Conservation (phyloP, 2,113 vertebrate species). For the Tympanuchus pallidicinctus region DNA sequence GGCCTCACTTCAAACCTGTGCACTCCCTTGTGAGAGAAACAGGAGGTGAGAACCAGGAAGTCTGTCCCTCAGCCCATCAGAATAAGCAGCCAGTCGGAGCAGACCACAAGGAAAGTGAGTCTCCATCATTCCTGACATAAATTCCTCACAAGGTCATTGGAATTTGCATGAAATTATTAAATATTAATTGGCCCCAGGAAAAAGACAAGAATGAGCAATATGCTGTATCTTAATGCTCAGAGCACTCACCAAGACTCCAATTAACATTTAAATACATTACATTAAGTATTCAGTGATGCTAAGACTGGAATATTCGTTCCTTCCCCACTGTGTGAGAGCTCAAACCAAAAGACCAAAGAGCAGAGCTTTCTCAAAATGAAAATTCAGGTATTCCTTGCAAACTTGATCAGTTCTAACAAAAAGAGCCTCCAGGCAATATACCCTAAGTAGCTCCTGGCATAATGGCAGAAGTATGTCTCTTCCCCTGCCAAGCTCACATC, state of each 20-base stretch:
- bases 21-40: background rate
- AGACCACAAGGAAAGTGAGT: background rate
- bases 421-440: background rate
- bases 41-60: background rate
- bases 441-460: background rate
- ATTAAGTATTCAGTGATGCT: slow-evolving; percentile 40
- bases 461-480: background rate
- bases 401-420: background rate
- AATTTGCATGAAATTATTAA: slow-evolving; percentile 41
- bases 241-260: slow-evolving; percentile 47
- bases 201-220: slow-evolving; percentile 39
- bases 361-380: slow-evolving; percentile 14
- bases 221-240: slow-evolving; percentile 12
- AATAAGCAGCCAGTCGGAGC: background rate
- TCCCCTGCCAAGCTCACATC: background rate
- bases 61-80: background rate
- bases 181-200: slow-evolving; percentile 37
- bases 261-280: slow-evolving; percentile 65
- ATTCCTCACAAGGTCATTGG: background rate
- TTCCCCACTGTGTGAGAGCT: background rate
- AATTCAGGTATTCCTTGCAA: slow-evolving; percentile 42
- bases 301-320: slow-evolving; percentile 9
- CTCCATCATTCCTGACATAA: background rate
- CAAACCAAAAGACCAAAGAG: slow-evolving; percentile 19
- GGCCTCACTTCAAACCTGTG: background rate